Base-by-base conservation (phyloP, 2,888 invertebrate genomes). In the Cryptocephalus moraei region DNA sequence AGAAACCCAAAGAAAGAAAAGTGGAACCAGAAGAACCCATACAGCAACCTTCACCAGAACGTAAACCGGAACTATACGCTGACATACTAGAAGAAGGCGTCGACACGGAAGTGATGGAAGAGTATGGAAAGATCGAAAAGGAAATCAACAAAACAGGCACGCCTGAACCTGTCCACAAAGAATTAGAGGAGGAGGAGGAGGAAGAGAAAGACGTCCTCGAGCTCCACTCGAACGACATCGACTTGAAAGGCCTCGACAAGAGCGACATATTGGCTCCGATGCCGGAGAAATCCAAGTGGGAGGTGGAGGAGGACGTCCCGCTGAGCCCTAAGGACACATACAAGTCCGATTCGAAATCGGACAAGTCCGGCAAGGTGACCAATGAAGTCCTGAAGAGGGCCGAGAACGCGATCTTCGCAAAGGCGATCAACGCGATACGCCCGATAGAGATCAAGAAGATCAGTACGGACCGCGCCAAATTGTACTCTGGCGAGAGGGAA, bases 391-490 rank as follows among this genome's bases (percentile, higher is more conserved):
- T 93, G 43, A 91, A 92, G 64, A 77, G 91, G 55, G 92, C 93
- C 1, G 92, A 93, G 72, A 91, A 92, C 66, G 91, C 88, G 0
- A 86, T 93, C 58, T 89, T 92, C 66, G 87, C 91, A 39, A 90
- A 92, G 68, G 88, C 88, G 1, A 86, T 88, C 39, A 88, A 84
- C 62, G 86, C 89, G 0, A 81, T 87, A 41, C 75, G 84, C 48
- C 85, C 86, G 0, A 66, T 61, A 34, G 86, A 86, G 72, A 83
- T 83, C 43, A 85, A 84, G 62, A 85, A 84, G 66, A 82, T 82
- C 44, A 81, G 81, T 54, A 76, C 75, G 48, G 84, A 84, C 56
- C 75, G 83, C n/a, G 74, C 78, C 10, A 82, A 84, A 63, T 65
- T 83, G 32, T 83, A 84, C 62, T 73, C 77, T 4, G 77, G 77